Evolutionary conservation across 2,113 vertebrate genomes (phyloP), one percentile per base, ranked within the genome.

Genomic region (Callopanchax toddi): DNA sequence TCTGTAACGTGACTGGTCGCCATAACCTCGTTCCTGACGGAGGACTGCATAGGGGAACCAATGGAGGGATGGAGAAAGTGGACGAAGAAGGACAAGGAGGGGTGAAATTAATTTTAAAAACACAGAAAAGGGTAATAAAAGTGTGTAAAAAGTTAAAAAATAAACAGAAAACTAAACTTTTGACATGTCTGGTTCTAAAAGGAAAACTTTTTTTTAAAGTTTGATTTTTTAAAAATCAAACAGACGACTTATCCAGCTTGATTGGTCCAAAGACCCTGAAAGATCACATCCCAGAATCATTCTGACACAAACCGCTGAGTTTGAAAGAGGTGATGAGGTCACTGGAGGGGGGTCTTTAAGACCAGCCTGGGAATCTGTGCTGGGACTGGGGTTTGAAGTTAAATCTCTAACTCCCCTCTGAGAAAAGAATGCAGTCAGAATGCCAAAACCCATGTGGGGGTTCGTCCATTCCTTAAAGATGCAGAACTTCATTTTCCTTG

Each of bases 1-100:
- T 98, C 96, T 82, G 97, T 97, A 93, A 99, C 96, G 87, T 99
- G 97, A 95, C 97, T 98, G 91, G 97, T 98, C 66, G 97, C 97
- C 97, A 99, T 99, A 72, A 99, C 97, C 92, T 99, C 97, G 80
- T 98, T 99, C 87, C 97, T 96, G 92, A 99, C 97, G 85, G 96
- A 98, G 74, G 98, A 98, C 97, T 99, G 90, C 71, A 88, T 81
- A 91, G 66, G 25, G 55, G 60, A 37, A 13, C 40, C 34, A 48
- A 73, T 40, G 40, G n/a, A 56, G 48, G 87, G 70, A 93, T 87
- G 44, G n/a, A n/a, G n/a, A n/a, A n/a, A 32, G 29, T 8, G 29
- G 29, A 32, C 10, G 73, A 81, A 20, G 6, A 65, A 3, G n/a
- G 44, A 42, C 8, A 46, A 37, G 32, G 18, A 36, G 22, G 22